phyloP scores from a whole-genome alignment of 2,888 invertebrate genomes.

The Andrena haemorrhoa region DNA sequence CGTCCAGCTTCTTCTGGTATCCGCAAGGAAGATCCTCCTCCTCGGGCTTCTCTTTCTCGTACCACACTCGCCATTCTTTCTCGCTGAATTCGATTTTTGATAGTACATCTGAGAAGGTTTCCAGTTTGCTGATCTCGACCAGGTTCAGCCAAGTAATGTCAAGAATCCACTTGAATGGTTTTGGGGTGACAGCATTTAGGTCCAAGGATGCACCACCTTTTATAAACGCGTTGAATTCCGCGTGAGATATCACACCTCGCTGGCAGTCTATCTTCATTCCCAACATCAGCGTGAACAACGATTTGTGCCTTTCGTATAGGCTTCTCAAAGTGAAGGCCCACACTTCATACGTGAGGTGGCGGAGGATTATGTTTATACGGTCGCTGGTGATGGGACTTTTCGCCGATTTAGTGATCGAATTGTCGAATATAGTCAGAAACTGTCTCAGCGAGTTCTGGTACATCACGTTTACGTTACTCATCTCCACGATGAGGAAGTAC shows the following conservation, averaged over 20 bases:
- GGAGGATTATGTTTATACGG: slow-evolving; percentile 94
- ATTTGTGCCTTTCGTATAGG: slow-evolving; percentile 96
- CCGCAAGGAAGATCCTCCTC: slow-evolving; percentile 96
- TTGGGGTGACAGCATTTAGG: slow-evolving; percentile 95
- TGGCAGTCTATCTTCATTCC: slow-evolving; percentile 98
- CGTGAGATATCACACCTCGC: slow-evolving; percentile 92
- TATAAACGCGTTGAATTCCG: slow-evolving; percentile 97
- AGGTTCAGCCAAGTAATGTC: slow-evolving; percentile 98
- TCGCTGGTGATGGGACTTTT: slow-evolving; percentile 94
- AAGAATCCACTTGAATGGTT: slow-evolving; percentile 97
- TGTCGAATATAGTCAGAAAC: slow-evolving; percentile 96
- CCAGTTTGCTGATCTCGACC: slow-evolving; percentile 95
- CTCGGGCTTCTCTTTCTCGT: slow-evolving; percentile 97
- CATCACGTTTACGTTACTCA: slow-evolving; percentile 98
- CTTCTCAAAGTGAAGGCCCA: slow-evolving; percentile 97
- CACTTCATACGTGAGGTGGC: slow-evolving; percentile 95
- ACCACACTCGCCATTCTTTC: slow-evolving; percentile 95
- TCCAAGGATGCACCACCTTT: slow-evolving; percentile 98
- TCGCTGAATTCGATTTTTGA: slow-evolving; percentile 94
- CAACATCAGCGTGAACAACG: slow-evolving; percentile 96
- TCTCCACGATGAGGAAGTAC: slow-evolving; percentile 98
- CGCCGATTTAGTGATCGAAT: slow-evolving; percentile 95
- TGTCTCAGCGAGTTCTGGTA: slow-evolving; percentile 98
- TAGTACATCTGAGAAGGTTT: slow-evolving; percentile 92
- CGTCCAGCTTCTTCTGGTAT: slow-evolving; percentile 93